Percentiles rank a stretch among this genome's conserved stretches.
phyloP scores from a whole-genome alignment of 2,113 vertebrate genomes.

The Hippopotamus amphibius region DNA sequence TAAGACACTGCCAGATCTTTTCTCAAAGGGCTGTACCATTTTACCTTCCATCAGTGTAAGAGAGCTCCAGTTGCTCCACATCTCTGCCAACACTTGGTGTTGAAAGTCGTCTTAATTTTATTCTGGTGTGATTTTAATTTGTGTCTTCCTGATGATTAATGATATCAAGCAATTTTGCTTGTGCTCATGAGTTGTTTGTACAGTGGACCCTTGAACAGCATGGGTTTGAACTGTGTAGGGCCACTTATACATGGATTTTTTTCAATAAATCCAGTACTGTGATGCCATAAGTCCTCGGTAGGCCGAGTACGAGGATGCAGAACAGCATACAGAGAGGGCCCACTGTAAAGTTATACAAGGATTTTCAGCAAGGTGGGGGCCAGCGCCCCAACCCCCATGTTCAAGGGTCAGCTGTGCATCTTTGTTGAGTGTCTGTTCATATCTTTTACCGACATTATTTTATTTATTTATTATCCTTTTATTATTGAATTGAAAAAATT shows the following conservation, averaged over 20 bases:
- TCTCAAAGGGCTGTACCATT: background rate
- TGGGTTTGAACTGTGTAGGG: background rate
- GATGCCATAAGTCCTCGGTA: background rate
- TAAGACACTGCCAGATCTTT: background rate
- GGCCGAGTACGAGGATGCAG: background rate
- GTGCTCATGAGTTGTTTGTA: background rate
- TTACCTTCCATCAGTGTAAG: background rate
- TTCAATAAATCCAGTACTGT: background rate
- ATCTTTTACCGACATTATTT: background rate
- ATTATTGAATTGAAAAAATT: background rate
- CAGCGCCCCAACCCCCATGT: background rate
- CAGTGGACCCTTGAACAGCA: background rate
- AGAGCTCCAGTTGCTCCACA: background rate
- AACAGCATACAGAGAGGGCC: background rate
- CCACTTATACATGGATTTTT: background rate
- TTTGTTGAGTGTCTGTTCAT: background rate
- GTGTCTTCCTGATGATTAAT: background rate
- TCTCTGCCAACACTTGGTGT: background rate
- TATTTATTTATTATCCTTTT: background rate
- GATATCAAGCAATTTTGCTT: background rate
- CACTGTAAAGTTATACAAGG: background rate
- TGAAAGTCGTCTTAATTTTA: background rate
- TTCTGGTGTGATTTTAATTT: background rate
- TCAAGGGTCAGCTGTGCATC: background rate
- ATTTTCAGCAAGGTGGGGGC: background rate